Evolutionary conservation across 2,888 invertebrate species (phyloP), one percentile per base, ranked within the genome.

Genomic region (Hermodice carunculata): DNA sequence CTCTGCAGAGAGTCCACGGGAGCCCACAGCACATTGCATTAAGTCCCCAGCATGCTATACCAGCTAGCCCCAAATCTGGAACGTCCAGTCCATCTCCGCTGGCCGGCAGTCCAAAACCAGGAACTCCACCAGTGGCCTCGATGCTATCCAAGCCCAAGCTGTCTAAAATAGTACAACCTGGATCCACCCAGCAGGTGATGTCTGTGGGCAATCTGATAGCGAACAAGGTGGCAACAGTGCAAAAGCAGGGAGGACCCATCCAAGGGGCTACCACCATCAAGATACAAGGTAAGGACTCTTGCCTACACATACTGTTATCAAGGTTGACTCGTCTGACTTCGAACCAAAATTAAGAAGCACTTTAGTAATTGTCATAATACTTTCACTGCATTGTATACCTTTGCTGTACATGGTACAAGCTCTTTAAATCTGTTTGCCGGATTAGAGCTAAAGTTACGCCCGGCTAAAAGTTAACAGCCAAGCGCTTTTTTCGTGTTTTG

Each of bases 231-330:
- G 43, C 57, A 11, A n/a, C 57, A 4, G 44, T 44, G 4, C 57
- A 57, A 34, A 57, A 57, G 24, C 57, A 57, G 32, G 24, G n/a
- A n/a, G n/a, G 37, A 22, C 26, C 51, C 22, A 60, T 19, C 26
- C 34, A 48, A 19, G 40, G 42, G 24, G 28, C 24, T 24, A 60
- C 60, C 19, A 60, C 60, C 24, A 60, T 60, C 28, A 60, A 60
- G 52, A 60, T 60, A 51, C 60, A 60, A 34, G 60, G 60, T 60
- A 42, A 8, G 52, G 24, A 34, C n/a, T n/a, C n/a, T n/a, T n/a
- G n/a, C n/a, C n/a, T n/a, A n/a, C n/a, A n/a, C n/a, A n/a, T n/a
- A n/a, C n/a, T n/a, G n/a, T n/a, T n/a, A n/a, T n/a, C n/a, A n/a
- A n/a, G n/a, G n/a, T n/a, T n/a, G n/a, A n/a, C n/a, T n/a, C n/a